Conservation (phyloP, 2,113 vertebrate genomes). For the Corythornis cristatus region DNA sequence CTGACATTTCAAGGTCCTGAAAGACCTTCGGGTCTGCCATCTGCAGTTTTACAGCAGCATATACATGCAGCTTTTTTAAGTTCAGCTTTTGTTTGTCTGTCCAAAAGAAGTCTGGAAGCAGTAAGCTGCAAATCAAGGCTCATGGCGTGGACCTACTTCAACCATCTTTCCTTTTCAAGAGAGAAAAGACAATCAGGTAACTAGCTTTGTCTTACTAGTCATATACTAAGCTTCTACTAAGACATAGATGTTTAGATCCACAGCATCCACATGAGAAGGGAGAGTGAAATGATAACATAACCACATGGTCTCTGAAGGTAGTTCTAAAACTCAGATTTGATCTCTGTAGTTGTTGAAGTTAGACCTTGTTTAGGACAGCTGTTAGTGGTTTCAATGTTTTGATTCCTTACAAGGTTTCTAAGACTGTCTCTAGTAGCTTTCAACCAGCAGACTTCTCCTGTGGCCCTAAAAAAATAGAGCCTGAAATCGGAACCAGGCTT, state of each 20-base stretch:
- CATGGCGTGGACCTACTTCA: neutral
- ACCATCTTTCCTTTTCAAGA: neutral
- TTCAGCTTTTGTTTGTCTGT: neutral
- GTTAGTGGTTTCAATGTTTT: neutral
- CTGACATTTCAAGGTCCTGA: neutral
- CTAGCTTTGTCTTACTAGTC: neutral
- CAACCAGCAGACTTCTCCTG: neutral
- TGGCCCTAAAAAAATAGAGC: neutral
- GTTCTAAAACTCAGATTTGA: neutral
- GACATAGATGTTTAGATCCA: neutral
- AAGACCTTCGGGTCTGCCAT: neutral
- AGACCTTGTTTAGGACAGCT: neutral
- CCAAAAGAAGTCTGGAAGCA: neutral
- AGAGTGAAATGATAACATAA: neutral
- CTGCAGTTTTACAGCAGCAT: neutral
- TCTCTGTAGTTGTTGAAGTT: neutral
- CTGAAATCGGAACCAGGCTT: neutral
- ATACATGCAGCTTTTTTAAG: neutral
- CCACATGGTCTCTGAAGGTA: neutral
- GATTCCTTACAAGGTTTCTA: neutral
- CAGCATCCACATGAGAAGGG: neutral
- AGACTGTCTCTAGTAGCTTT: neutral
- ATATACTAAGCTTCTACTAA: neutral
- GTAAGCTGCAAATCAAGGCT: neutral
- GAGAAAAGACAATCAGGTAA: neutral